Conservation (phyloP, 2,888 invertebrate species). For the Coecobrya sp. region DNA sequence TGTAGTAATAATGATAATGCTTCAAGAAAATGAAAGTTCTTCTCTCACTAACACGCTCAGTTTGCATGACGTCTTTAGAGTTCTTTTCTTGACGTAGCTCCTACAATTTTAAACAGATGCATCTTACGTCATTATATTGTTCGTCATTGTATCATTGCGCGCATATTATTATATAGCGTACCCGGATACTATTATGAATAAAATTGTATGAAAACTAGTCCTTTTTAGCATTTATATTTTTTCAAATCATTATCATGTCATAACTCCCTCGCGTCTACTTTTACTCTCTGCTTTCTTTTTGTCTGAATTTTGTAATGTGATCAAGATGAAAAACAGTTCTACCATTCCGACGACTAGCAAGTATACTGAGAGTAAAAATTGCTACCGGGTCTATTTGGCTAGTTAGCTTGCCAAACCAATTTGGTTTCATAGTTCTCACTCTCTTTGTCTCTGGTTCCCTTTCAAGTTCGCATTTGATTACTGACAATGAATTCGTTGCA, state of each 20-base stretch:
- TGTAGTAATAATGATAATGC: neutral
- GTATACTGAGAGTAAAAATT: neutral
- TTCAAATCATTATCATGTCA: neutral
- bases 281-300: neutral
- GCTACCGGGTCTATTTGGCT: conserved; percentile 1
- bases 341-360: no score
- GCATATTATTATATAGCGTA: no score
- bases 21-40: neutral
- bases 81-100: no score
- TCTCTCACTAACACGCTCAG: neutral
- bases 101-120: no score
- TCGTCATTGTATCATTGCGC: no score
- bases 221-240: neutral
- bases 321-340: no score
- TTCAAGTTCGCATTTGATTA: neutral
- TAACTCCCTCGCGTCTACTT: neutral
- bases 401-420: conserved; percentile 16
- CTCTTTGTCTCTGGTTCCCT: neutral
- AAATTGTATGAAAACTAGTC: neutral
- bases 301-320: no score
- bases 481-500: neutral
- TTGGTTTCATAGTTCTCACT: neutral
- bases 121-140: no score
- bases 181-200: no score
- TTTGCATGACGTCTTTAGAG: neutral